Evolutionary conservation across 2,797 vertebrate species (phyloP), one percentile per base, ranked within the genome.

Genomic region (Arctocebus calabarensis): DNA sequence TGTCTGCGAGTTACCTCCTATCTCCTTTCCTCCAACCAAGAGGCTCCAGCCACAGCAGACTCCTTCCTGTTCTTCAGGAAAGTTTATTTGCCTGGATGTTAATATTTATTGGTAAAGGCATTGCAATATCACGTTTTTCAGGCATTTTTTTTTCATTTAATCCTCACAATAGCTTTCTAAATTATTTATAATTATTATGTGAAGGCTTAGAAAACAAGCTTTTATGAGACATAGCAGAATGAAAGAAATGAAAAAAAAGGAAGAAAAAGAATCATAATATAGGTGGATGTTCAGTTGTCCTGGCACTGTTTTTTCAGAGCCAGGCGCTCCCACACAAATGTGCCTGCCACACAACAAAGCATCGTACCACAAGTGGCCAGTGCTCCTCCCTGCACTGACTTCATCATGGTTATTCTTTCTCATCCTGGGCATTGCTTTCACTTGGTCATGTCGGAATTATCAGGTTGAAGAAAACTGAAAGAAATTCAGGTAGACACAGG

Each of bases 91-190:
- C 48, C 19, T 87, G 16, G 7, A 32, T 64, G 2, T 71, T 90
- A 78, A 45, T 92, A 59, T 64, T 64, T 22, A 83, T 55, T 59
- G 29, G 23, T 12, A 7, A 40, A 68, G 6, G 3, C 48, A 25
- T 86, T 95, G 11, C 23, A 83, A 68, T 43, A 70, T 40, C 57
- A 90, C 34, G 87, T 2, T 8, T 3, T 37, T 40, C 4, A 37
- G 2, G 1, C 55, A 17, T 86, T 94, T 90, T 45, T 43, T 43
- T 73, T 95, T 29, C 25, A 88, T 45, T 34, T 91, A 85, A 92
- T 90, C 52, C 29, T 90, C 14, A 75, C 27, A 73, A 73, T 1
- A 87, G 12, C 34, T 40, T 88, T 90, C 87, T 84, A 93, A 57
- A n/a, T 73, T 68, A 27, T 4, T 20, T 74, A 37, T 10, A 34